Evolutionary conservation across 2,797 vertebrate species (phyloP).

Genomic region (Allobates femoralis): DNA sequence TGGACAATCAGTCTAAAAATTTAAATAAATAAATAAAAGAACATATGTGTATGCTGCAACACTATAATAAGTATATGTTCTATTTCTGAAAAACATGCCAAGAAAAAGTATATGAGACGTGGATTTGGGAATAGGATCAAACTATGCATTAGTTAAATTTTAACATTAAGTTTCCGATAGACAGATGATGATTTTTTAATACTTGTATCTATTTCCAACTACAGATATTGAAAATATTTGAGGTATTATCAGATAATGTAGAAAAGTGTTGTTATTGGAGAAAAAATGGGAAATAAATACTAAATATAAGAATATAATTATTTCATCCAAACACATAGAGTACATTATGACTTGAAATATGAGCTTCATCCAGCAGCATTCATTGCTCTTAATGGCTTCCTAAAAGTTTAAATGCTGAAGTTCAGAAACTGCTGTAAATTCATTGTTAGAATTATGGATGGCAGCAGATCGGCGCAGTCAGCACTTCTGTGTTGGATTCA

Average conservation of each 20-base stretch:
- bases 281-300: neutral
- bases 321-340: neutral
- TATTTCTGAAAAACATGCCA: no score
- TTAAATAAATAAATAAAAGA: no score
- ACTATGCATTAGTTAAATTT: neutral
- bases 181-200: neutral
- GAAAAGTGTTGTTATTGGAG: neutral
- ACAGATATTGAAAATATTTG: neutral
- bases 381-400: constrained; percentile 12
- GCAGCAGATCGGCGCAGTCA: constrained; percentile 30
- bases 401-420: constrained; percentile 29
- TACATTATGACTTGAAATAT: neutral
- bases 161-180: neutral
- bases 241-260: neutral
- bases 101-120: no score
- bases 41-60: no score
- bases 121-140: no score
- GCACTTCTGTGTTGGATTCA: constrained; percentile 41
- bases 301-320: constrained; percentile 15
- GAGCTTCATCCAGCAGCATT: neutral
- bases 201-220: neutral
- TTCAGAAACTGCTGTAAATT: constrained; percentile 36
- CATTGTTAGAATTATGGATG: constrained; percentile 32
- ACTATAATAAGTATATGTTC: no score
- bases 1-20: no score